A percentile compares a stretch with the other conserved stretches of the same genome.
Conservation (phyloP, 2,888 invertebrate genomes). For the Sinohyriopsis cumingii region DNA sequence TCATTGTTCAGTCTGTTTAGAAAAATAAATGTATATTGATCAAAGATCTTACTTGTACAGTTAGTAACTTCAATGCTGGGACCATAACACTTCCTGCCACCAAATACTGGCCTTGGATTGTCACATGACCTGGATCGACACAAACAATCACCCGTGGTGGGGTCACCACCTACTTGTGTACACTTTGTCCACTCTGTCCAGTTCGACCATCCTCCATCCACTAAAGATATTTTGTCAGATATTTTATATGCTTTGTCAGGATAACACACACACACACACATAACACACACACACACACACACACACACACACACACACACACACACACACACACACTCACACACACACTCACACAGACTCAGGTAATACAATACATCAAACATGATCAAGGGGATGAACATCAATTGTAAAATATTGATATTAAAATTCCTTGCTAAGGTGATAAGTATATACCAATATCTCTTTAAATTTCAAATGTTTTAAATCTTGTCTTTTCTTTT, state of each 20-base stretch:
- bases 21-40: background rate
- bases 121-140: constrained; percentile 88
- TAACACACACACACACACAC: too few species aligned
- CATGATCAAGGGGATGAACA: too few species aligned
- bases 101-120: constrained; percentile 86
- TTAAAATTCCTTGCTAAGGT: too few species aligned
- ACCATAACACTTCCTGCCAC: constrained; percentile 82
- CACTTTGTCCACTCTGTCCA: constrained; percentile 91
- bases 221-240: constrained; percentile 35
- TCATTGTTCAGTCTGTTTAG: background rate
- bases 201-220: constrained; percentile 80
- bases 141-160: constrained; percentile 78
- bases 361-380: too few species aligned
- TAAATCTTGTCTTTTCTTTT: too few species aligned
- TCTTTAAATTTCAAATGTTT: too few species aligned
- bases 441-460: too few species aligned
- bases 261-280: too few species aligned
- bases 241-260: background rate
- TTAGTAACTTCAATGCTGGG: constrained; percentile 68
- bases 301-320: too few species aligned
- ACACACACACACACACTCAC: too few species aligned
- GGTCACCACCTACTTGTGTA: constrained; percentile 76
- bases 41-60: constrained; percentile 64
- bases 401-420: too few species aligned
- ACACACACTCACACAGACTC: too few species aligned